Evolutionary conservation across 1,140 invertebrate genomes (phyloP).

Genomic region (Brachionus sp.): DNA sequence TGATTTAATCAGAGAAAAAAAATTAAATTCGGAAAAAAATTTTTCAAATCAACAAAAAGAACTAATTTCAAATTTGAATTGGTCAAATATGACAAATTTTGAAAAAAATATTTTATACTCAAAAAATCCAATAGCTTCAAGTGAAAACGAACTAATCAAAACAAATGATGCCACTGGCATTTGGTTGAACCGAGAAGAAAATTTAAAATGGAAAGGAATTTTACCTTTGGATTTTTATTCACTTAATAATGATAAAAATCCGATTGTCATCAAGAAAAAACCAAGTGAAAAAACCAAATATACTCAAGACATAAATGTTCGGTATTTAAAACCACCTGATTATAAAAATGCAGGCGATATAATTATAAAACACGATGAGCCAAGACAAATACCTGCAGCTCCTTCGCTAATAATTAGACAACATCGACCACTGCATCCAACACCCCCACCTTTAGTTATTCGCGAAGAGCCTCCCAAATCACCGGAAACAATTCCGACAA

Average conservation of each 20-base stretch:
- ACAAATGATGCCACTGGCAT: not conserved
- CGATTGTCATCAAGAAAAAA: not conserved
- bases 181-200: not conserved
- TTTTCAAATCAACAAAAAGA: not conserved
- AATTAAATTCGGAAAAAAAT: not conserved
- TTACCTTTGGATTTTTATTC: not conserved
- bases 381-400: not conserved
- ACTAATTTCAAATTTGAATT: not conserved
- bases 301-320: not conserved
- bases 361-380: not conserved
- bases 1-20: not conserved
- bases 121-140: not conserved
- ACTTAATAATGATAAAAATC: not conserved
- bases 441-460: not conserved
- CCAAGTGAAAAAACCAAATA: not conserved
- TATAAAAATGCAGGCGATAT: not conserved
- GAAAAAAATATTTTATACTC: not conserved
- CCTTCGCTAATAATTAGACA: constrained; percentile 31
- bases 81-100: not conserved
- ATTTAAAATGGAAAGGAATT: not conserved
- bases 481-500: not conserved
- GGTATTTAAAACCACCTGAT: constrained; percentile 10
- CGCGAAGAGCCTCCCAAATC: constrained; percentile 32
- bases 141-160: not conserved
- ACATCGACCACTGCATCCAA: not conserved